These are phyloP conservation scores for Python bivittatus DNA, from an alignment of 2,113 vertebrate genomes.

Conservation along the genomic window DNA sequence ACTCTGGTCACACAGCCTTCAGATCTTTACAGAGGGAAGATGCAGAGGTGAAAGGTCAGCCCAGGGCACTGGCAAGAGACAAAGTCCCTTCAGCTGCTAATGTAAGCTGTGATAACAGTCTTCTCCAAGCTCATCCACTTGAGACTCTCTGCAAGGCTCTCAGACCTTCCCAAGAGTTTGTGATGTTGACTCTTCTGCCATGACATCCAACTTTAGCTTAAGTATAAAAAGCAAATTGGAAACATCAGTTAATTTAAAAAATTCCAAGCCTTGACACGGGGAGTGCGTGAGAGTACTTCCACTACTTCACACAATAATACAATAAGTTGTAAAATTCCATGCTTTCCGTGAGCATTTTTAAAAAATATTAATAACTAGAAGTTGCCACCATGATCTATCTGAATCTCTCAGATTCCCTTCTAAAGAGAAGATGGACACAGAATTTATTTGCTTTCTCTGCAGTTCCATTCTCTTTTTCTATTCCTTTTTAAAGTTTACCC, in stretches of 20 bases:
- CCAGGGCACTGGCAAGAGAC: constrained; percentile 74
- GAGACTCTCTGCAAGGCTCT: constrained; percentile 76
- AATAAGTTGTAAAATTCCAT: constrained; percentile 40
- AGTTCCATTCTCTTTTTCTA: neutral
- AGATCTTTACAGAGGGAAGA: constrained; percentile 70
- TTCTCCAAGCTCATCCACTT: constrained; percentile 81
- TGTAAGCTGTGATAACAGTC: constrained; percentile 76
- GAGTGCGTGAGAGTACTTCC: neutral
- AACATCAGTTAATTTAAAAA: constrained; percentile 70
- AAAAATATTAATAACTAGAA: neutral
- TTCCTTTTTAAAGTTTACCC: neutral
- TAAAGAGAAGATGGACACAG: neutral
- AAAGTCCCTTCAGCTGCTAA: constrained; percentile 77
- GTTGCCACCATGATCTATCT: neutral
- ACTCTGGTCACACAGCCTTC: constrained; percentile 64
- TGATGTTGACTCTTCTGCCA: constrained; percentile 80
- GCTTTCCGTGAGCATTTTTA: neutral
- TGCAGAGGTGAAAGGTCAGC: constrained; percentile 79
- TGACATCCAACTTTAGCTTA: constrained; percentile 75
- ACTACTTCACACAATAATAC: constrained; percentile 72
- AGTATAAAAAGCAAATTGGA: constrained; percentile 68
- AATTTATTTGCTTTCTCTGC: neutral
- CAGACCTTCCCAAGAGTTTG: constrained; percentile 75
- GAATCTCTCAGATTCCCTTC: neutral
- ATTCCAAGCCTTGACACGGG: constrained; percentile 48